These are phyloP conservation scores for Diprion similis DNA, from an alignment of 1,140 invertebrate genomes.

Conservation along the genomic window DNA sequence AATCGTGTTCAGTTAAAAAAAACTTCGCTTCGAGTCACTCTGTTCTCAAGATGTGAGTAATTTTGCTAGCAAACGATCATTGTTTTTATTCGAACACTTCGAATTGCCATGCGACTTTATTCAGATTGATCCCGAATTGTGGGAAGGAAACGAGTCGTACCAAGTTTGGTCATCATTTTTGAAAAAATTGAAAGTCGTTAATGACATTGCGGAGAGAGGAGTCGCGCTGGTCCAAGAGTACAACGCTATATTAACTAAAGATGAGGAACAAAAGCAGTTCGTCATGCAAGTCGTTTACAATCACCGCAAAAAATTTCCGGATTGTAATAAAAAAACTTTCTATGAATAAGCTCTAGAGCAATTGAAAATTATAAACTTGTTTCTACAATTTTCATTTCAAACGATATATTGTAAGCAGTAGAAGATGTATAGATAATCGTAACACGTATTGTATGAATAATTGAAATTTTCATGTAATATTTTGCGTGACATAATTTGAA, in stretches of 20 bases:
- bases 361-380: too few species aligned
- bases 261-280: too few species aligned
- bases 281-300: constrained; percentile 31
- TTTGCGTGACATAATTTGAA: too few species aligned
- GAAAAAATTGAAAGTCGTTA: constrained; percentile 34
- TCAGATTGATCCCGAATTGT: constrained; percentile 28
- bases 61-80: constrained; percentile 29
- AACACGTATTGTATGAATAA: too few species aligned
- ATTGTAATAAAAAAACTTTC: constrained; percentile 27
- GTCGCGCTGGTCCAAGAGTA: constrained; percentile 41
- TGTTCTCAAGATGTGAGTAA: constrained; percentile 29
- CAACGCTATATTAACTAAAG: too few species aligned
- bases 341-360: too few species aligned
- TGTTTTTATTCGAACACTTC: too few species aligned
- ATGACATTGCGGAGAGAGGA: constrained; percentile 39
- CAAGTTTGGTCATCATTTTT: constrained; percentile 23
- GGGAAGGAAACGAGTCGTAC: constrained; percentile 28
- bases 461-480: too few species aligned
- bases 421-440: too few species aligned
- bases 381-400: too few species aligned
- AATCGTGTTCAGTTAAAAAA: constrained; percentile 27
- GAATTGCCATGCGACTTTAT: constrained; percentile 29
- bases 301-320: constrained; percentile 28
- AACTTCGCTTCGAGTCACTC: constrained; percentile 23
- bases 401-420: too few species aligned